Conservation (phyloP, 2,113 vertebrate genomes). For the Stomatorhinus ivindoensis region DNA sequence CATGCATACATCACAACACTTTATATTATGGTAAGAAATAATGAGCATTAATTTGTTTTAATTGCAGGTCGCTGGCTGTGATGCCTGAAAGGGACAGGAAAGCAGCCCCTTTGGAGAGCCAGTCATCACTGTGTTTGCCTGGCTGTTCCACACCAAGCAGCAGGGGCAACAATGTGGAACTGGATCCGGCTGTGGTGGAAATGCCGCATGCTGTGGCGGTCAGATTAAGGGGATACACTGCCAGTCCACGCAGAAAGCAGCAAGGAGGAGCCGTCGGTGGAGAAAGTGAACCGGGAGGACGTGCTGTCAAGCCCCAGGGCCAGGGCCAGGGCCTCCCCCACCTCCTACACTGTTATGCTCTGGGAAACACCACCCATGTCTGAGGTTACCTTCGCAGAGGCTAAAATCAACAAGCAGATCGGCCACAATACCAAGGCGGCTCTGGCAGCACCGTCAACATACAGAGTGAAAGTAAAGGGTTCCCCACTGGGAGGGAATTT, state of each 20-base stretch:
- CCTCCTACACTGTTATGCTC: too few relatives aligned
- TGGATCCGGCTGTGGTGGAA: neutral
- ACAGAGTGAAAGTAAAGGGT: too few relatives aligned
- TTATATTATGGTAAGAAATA: neutral
- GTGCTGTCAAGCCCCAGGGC: neutral
- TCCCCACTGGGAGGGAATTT: too few relatives aligned
- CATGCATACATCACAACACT: neutral
- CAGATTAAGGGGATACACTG: neutral
- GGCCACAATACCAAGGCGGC: too few relatives aligned
- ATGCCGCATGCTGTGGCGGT: neutral
- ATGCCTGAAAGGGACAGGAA: neutral
- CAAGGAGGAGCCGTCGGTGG: neutral
- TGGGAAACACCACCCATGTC: too few relatives aligned
- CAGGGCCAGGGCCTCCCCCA: too few relatives aligned
- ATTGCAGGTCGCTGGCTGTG: neutral
- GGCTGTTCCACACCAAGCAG: neutral
- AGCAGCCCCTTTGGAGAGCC: neutral
- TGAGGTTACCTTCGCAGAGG: too few relatives aligned
- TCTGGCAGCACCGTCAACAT: too few relatives aligned
- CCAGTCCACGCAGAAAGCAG: neutral
- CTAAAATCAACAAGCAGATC: too few relatives aligned
- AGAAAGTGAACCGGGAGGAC: neutral
- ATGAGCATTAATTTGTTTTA: neutral
- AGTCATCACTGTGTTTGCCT: neutral
- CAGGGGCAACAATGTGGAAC: neutral